Evolutionary conservation across 2,113 vertebrate genomes (phyloP).

Genomic region (Chionis minor): DNA sequence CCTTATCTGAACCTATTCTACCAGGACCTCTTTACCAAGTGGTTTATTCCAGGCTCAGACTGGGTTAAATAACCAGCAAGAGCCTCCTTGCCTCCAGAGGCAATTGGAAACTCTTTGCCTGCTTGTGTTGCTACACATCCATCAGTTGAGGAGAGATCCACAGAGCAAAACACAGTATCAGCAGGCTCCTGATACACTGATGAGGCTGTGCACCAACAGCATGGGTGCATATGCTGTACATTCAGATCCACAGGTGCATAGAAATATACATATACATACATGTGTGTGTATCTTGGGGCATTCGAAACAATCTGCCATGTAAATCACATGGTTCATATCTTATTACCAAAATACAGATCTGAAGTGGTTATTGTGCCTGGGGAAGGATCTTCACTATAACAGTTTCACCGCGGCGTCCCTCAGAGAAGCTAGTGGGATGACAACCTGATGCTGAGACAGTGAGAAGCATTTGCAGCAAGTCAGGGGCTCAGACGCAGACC

Average conservation of each 20-base stretch:
- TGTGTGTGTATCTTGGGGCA: neutral
- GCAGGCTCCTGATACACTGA: neutral
- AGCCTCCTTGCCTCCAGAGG: neutral
- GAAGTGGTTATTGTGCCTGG: neutral
- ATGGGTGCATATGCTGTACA: rapidly evolving
- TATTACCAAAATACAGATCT: neutral
- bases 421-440: neutral
- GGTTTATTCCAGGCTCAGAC: neutral
- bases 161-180: neutral
- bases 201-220: neutral
- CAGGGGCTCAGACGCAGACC: neutral
- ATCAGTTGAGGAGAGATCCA: neutral
- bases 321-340: neutral
- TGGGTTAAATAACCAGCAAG: neutral
- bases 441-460: neutral
- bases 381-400: neutral
- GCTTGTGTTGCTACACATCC: neutral
- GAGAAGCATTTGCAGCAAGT: rapidly evolving
- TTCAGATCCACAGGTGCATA: neutral
- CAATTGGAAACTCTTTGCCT: neutral
- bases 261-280: neutral
- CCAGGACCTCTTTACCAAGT: neutral
- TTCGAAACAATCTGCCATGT: neutral
- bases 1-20: neutral
- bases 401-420: neutral